phyloP scores from a whole-genome alignment of 2,888 invertebrate genomes.

The Cryptops parisi region DNA sequence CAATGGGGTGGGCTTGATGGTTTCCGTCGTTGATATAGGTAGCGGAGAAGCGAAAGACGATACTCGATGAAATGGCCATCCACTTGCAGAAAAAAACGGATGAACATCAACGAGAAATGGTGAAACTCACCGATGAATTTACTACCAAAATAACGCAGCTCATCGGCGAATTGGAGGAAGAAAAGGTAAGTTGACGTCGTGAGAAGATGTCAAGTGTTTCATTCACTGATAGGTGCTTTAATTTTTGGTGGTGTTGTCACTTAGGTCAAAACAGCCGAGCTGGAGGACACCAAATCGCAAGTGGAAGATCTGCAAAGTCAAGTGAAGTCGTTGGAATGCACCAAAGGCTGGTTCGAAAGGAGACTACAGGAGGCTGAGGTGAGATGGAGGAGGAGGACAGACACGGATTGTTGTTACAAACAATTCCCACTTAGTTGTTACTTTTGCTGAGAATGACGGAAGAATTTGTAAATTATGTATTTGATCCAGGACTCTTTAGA shows the following conservation, averaged over 20 bases:
- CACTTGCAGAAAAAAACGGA: constrained; percentile 33
- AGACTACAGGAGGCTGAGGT: constrained; percentile 29
- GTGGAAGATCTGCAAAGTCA: constrained; percentile 24
- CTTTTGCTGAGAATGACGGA: neutral
- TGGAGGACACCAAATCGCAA: constrained; percentile 24
- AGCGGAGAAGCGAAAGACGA: constrained; percentile 34
- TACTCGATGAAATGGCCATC: constrained; percentile 35
- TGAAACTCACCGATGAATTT: constrained; percentile 25
- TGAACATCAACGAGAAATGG: constrained; percentile 27
- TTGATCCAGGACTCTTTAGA: constrained; percentile 4
- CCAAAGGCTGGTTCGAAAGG: constrained; percentile 30
- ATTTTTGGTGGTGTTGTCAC: neutral
- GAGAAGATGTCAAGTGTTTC: too few species aligned
- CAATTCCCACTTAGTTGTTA: too few species aligned
- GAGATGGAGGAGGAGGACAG: too few species aligned
- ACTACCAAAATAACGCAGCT: constrained; percentile 24
- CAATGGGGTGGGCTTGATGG: too few species aligned
- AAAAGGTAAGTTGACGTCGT: constrained; percentile 24
- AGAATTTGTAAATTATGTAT: neutral
- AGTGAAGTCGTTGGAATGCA: constrained; percentile 25
- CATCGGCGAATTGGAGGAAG: constrained; percentile 25
- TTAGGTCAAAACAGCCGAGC: constrained; percentile 15
- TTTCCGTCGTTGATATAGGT: too few species aligned
- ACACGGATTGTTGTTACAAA: too few species aligned
- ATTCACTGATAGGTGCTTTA: neutral